phyloP scores from a whole-genome alignment of 2,113 vertebrate species.

The Xyliphius kryptos region DNA sequence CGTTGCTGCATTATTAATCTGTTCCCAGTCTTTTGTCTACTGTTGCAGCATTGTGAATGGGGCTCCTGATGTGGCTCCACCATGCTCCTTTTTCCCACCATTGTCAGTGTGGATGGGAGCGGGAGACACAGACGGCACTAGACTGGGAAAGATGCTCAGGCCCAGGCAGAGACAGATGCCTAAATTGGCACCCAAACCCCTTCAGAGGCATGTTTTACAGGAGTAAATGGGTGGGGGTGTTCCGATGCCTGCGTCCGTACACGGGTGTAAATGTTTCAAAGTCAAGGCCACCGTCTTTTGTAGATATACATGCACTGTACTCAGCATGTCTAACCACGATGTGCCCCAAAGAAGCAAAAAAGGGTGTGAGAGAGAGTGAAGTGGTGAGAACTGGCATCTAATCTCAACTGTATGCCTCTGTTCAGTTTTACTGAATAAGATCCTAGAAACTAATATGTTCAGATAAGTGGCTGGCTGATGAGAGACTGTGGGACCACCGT shows the following conservation, averaged over 20 bases:
- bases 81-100: slow-evolving; percentile 78
- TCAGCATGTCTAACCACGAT: too few relatives aligned
- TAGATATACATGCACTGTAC: too few relatives aligned
- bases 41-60: slow-evolving; percentile 85
- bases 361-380: not conserved
- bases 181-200: slow-evolving; percentile 81
- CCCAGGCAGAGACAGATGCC: slow-evolving; percentile 86
- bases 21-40: slow-evolving; percentile 66
- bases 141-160: slow-evolving; percentile 53
- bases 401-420: not conserved
- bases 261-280: slow-evolving; percentile 9
- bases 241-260: slow-evolving; percentile 60
- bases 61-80: slow-evolving; percentile 80
- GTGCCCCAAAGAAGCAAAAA: not conserved
- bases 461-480: not conserved
- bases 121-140: slow-evolving; percentile 47
- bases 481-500: slow-evolving; percentile 6
- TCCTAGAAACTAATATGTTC: not conserved
- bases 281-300: too few relatives aligned
- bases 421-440: not conserved
- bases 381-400: not conserved
- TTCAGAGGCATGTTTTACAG: slow-evolving; percentile 66
- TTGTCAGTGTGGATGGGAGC: slow-evolving; percentile 53
- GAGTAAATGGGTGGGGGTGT: slow-evolving; percentile 75
- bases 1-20: slow-evolving; percentile 78